phyloP scores from a whole-genome alignment of 2,797 vertebrate genomes.

The Onychomys torridus region DNA sequence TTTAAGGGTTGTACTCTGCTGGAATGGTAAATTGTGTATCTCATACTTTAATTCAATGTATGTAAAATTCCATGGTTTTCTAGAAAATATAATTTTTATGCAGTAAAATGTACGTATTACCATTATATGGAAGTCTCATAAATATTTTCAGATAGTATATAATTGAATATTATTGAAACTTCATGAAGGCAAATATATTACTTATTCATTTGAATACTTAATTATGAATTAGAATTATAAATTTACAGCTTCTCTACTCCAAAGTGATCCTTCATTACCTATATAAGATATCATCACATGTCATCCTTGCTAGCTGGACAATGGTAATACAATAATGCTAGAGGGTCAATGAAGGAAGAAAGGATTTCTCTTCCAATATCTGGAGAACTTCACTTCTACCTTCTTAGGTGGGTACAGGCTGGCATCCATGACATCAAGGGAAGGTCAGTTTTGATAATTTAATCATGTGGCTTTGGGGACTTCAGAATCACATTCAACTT shows the following conservation, averaged over 20 bases:
- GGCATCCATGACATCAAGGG: neutral
- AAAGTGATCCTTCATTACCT: neutral
- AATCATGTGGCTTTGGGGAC: neutral
- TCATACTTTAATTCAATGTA: neutral
- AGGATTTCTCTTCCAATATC: neutral
- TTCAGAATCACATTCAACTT: neutral
- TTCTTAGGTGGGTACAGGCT: neutral
- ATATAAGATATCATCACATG: neutral
- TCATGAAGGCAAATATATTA: conserved; percentile 30
- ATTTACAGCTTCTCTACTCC: neutral
- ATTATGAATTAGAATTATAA: neutral
- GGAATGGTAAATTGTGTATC: neutral
- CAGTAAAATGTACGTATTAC: neutral
- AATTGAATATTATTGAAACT: conserved; percentile 16
- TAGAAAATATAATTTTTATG: conserved; percentile 6
- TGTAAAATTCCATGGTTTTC: neutral
- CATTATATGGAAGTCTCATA: neutral
- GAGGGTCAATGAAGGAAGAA: neutral
- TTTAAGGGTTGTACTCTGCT: neutral
- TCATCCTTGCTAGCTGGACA: neutral
- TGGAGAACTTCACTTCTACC: neutral
- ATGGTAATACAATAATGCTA: neutral
- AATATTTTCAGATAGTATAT: neutral
- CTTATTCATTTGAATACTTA: neutral
- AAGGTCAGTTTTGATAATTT: neutral